Percentiles rank a stretch among this genome's conserved stretches.
phyloP scores from a whole-genome alignment of 2,797 vertebrate genomes.

The Morus bassanus region DNA sequence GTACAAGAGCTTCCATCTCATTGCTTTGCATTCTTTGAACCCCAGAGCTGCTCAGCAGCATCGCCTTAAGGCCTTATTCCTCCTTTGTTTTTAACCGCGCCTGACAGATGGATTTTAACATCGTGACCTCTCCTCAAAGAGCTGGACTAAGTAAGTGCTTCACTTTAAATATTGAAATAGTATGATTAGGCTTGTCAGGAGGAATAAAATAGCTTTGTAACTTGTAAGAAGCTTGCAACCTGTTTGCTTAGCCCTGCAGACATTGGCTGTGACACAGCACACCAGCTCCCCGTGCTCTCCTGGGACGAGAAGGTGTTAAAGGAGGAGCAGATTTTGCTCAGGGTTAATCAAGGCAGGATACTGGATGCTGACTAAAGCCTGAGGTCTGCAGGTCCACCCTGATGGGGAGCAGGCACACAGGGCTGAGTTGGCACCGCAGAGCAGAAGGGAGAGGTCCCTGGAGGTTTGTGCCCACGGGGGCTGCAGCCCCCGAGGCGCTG shows the following conservation, averaged over 20 bases:
- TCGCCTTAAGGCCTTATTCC: neutral
- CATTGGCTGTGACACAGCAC: fast-evolving
- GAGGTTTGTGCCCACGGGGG: neutral
- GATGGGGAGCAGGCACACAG: neutral
- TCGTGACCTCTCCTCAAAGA: slow-evolving; percentile 71
- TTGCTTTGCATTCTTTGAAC: slow-evolving; percentile 63
- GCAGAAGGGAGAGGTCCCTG: fast-evolving
- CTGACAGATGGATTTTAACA: slow-evolving; percentile 82
- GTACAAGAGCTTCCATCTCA: slow-evolving; percentile 74
- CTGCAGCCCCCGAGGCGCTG: neutral
- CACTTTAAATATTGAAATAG: neutral
- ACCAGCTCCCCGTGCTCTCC: neutral
- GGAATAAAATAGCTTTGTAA: neutral
- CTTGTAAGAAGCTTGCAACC: neutral
- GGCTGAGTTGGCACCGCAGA: neutral
- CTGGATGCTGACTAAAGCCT: neutral
- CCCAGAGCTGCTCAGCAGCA: slow-evolving; percentile 58
- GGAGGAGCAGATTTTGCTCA: neutral
- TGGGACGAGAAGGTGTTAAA: fast-evolving
- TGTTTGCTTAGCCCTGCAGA: neutral
- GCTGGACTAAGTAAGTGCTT: slow-evolving; percentile 61
- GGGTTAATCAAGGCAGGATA: neutral
- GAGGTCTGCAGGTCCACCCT: neutral
- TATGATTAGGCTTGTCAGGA: neutral
- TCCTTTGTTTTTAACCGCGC: slow-evolving; percentile 55